A percentile compares a stretch with the other conserved stretches of the same genome.
phyloP scores from a whole-genome alignment of 2,113 vertebrate genomes.

The Nibea albiflora region DNA sequence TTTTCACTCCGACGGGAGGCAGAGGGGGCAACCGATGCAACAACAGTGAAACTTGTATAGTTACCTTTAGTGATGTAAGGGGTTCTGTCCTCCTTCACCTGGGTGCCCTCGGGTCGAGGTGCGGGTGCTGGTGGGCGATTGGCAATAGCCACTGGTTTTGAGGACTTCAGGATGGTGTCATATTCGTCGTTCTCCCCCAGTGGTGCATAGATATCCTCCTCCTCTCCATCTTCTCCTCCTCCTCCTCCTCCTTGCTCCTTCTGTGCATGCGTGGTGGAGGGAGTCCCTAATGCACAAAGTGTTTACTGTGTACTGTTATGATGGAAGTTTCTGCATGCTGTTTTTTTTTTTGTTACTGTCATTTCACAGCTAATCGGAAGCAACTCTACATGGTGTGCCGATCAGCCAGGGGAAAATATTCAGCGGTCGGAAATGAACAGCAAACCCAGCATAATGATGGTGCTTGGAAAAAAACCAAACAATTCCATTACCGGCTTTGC shows the following conservation, averaged over 20 bases:
- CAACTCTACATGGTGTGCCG: slow-evolving; percentile 24
- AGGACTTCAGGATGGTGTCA: slow-evolving; percentile 72
- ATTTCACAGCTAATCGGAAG: slow-evolving; percentile 48
- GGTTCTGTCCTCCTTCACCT: slow-evolving; percentile 64
- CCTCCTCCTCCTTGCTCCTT: slow-evolving; percentile 41
- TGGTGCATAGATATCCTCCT: slow-evolving; percentile 70
- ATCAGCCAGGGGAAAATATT: slow-evolving; percentile 45
- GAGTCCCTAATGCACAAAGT: slow-evolving; percentile 61
- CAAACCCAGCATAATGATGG: slow-evolving; percentile 40
- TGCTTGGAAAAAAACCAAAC: not conserved
- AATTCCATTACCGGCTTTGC: slow-evolving; percentile 44
- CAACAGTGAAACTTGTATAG: not conserved
- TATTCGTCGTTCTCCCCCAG: slow-evolving; percentile 69
- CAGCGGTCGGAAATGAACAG: slow-evolving; percentile 57
- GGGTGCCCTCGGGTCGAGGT: slow-evolving; percentile 76
- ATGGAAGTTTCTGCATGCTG: slow-evolving; percentile 18
- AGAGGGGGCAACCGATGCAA: not conserved
- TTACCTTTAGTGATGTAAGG: slow-evolving; percentile 84
- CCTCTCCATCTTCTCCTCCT: slow-evolving; percentile 42
- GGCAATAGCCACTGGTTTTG: slow-evolving; percentile 54
- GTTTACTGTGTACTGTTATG: slow-evolving; percentile 29
- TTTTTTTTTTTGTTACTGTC: slow-evolving; percentile 3
- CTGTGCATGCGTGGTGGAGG: slow-evolving; percentile 29
- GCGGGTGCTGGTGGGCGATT: slow-evolving; percentile 85
- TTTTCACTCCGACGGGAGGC: slow-evolving; percentile 15